Percentiles rank a stretch among this genome's conserved stretches.
Evolutionary conservation across 2,797 vertebrate genomes (phyloP).

Genomic region (Philypnodon macrostomus): DNA sequence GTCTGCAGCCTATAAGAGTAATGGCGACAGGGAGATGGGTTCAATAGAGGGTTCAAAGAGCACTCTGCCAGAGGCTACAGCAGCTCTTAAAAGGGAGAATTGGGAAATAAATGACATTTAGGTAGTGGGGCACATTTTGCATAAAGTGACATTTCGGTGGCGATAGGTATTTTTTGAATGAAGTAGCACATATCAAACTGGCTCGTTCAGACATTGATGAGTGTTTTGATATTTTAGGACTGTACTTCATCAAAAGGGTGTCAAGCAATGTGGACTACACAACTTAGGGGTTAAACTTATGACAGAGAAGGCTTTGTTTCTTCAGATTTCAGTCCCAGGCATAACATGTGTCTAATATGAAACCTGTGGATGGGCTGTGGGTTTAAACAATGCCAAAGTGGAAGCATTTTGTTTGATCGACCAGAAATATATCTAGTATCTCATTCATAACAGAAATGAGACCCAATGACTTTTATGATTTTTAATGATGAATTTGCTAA

Average conservation of each 20-base stretch:
- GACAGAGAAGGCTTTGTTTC: constrained; percentile 9
- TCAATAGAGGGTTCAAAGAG: constrained; percentile 75
- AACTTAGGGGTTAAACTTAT: constrained; percentile 7
- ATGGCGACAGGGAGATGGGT: constrained; percentile 72
- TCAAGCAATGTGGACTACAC: constrained; percentile 25
- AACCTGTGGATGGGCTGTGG: no score
- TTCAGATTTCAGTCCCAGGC: constrained; percentile 3
- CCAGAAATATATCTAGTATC: no score
- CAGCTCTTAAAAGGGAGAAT: constrained; percentile 57
- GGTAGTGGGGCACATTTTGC: constrained; percentile 56
- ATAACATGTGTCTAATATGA: no score
- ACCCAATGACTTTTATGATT: background rate
- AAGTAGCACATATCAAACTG: constrained; percentile 27
- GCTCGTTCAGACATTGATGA: constrained; percentile 35
- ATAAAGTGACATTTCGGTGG: constrained; percentile 66
- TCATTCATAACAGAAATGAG: background rate
- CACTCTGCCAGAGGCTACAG: constrained; percentile 61
- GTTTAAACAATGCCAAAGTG: no score
- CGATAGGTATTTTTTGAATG: constrained; percentile 29
- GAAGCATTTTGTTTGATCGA: no score
- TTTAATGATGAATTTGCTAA: constrained; percentile 5
- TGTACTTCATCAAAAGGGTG: constrained; percentile 39
- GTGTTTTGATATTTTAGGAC: constrained; percentile 59
- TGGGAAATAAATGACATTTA: constrained; percentile 74
- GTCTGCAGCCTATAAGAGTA: constrained; percentile 57